Evolutionary conservation across 2,113 vertebrate species (phyloP).

Genomic region (Tretioscincus oriximinensis): DNA sequence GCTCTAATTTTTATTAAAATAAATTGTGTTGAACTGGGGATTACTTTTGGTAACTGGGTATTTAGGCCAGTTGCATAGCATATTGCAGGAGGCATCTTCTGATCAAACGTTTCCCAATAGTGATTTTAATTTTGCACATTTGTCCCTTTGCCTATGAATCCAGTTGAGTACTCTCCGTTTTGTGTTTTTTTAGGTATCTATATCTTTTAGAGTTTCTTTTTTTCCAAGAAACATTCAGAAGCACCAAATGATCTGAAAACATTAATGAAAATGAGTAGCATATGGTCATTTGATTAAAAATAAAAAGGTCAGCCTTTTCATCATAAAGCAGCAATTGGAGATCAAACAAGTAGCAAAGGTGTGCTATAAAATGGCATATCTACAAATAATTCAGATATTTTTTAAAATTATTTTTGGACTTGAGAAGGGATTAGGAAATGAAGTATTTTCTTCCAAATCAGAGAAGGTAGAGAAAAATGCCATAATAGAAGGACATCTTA

Average conservation of each 20-base stretch:
- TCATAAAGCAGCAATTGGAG: not conserved
- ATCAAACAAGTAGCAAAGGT: not conserved
- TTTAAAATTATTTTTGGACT: not conserved
- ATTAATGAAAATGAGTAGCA: not conserved
- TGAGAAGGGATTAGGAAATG: not conserved
- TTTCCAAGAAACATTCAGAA: too few species aligned
- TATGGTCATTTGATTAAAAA: not conserved
- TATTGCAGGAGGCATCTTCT: not conserved
- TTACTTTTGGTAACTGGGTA: not conserved
- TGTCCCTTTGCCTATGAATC: not conserved
- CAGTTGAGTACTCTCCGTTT: not conserved
- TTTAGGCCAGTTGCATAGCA: too few species aligned
- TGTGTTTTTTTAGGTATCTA: not conserved
- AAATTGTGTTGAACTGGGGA: slow-evolving; percentile 10
- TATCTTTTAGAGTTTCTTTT: not conserved
- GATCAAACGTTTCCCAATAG: not conserved
- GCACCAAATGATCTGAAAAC: not conserved
- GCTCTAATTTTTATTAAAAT: not conserved
- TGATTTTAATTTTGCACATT: not conserved
- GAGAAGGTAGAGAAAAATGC: not conserved
- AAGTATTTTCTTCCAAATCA: not conserved
- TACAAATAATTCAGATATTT: not conserved
- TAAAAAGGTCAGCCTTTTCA: not conserved
- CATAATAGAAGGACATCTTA: too few species aligned
- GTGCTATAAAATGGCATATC: not conserved